Evolutionary conservation across 2,113 vertebrate species (phyloP).

Genomic region (Eurystomus gularis): DNA sequence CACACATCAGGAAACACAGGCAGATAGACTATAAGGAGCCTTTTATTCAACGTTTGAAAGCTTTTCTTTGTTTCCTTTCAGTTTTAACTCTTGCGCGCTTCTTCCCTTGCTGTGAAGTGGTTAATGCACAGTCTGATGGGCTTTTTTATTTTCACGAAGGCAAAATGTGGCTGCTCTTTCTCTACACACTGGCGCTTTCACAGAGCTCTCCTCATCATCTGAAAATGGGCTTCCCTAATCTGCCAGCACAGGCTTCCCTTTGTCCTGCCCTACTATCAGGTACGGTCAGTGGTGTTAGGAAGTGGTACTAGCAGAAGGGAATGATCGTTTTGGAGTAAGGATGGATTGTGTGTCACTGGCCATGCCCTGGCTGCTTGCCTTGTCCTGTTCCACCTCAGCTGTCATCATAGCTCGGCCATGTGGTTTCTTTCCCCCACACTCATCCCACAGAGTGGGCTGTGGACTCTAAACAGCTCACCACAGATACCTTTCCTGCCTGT

Average conservation of each 20-base stretch:
- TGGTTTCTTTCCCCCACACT: neutral
- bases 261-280: neutral
- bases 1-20: neutral
- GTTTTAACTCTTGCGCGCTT: neutral
- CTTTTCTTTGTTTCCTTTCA: neutral
- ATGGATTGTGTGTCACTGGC: neutral
- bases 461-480: neutral
- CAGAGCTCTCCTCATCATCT: neutral
- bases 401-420: neutral
- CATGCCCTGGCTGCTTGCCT: neutral
- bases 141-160: neutral
- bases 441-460: neutral
- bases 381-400: slow-evolving; percentile 11
- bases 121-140: neutral
- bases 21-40: neutral
- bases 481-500: neutral
- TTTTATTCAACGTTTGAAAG: neutral
- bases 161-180: neutral
- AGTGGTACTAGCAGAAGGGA: neutral
- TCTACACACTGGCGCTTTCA: neutral
- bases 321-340: neutral
- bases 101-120: neutral
- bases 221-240: neutral
- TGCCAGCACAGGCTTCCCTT: slow-evolving; percentile 4
- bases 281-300: neutral